These are phyloP conservation scores for Diadegma fenestrale DNA, from an alignment of 2,888 invertebrate species.

Conservation along the genomic window DNA sequence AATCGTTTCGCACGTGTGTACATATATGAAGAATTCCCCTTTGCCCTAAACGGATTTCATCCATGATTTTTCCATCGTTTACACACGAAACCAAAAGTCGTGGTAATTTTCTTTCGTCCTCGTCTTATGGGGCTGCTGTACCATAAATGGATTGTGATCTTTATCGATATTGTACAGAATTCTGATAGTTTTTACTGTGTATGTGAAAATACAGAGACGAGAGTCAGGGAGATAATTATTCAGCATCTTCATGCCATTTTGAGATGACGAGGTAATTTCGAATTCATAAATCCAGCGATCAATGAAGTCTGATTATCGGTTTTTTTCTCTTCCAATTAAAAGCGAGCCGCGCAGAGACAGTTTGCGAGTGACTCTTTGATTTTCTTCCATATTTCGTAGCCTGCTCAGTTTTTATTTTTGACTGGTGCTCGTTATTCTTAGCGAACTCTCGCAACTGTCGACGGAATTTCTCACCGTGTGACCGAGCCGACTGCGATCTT, in stretches of 20 bases:
- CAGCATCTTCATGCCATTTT: background rate
- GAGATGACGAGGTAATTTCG: background rate
- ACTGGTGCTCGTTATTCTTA: constrained; percentile 25
- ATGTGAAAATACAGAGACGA: background rate
- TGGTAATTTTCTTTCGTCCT: background rate
- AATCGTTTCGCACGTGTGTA: constrained; percentile 71
- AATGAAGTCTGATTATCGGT: background rate
- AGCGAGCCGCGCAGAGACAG: background rate
- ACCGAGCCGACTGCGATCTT: constrained; percentile 4
- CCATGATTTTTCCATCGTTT: background rate
- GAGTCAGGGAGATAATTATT: background rate
- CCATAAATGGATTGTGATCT: background rate
- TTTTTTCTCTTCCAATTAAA: constrained; percentile 25
- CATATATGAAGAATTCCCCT: background rate
- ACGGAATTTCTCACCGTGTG: constrained; percentile 32
- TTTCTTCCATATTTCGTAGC: constrained; percentile 37
- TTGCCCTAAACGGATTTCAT: background rate
- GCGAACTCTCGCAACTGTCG: constrained; percentile 33
- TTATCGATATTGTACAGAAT: background rate
- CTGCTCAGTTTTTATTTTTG: constrained; percentile 21
- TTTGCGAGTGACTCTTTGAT: constrained; percentile 13
- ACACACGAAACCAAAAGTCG: background rate
- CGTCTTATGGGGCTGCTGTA: background rate
- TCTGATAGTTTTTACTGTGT: background rate
- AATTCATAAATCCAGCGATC: background rate